phyloP scores from a whole-genome alignment of 2,797 vertebrate species.

The Megalops cyprinoides region DNA sequence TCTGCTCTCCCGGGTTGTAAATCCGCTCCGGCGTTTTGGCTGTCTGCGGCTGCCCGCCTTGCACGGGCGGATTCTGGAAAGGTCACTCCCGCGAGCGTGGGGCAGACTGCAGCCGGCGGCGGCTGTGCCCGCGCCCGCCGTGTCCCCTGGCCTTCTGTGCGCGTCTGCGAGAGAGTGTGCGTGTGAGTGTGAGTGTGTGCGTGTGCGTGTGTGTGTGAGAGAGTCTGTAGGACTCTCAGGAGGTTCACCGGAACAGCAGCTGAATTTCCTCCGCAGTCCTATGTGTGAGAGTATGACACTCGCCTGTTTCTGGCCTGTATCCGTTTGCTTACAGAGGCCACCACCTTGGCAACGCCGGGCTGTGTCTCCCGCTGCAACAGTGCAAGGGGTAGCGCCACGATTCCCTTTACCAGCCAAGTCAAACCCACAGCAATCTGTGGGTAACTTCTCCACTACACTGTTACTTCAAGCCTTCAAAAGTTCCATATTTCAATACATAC shows the following conservation, averaged over 20 bases:
- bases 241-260: too few species aligned
- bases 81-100: conserved; percentile 16
- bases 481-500: too few species aligned
- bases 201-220: background rate
- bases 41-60: conserved; percentile 34
- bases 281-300: background rate
- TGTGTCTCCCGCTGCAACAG: background rate
- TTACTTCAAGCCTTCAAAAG: too few species aligned
- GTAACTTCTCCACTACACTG: too few species aligned
- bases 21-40: conserved; percentile 9
- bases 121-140: background rate
- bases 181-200: background rate
- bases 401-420: too few species aligned
- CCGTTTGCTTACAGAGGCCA: background rate
- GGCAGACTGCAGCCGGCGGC: background rate
- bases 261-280: too few species aligned
- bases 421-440: too few species aligned
- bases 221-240: background rate
- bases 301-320: background rate
- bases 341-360: background rate
- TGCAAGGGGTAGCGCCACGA: too few species aligned
- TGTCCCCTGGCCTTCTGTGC: background rate
- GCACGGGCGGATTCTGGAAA: conserved; percentile 24
- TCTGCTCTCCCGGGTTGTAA: conserved; percentile 18
- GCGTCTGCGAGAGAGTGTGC: background rate